Evolutionary conservation across 2,113 vertebrate genomes (phyloP).

Genomic region (Neolamprologus caudopunctatus): DNA sequence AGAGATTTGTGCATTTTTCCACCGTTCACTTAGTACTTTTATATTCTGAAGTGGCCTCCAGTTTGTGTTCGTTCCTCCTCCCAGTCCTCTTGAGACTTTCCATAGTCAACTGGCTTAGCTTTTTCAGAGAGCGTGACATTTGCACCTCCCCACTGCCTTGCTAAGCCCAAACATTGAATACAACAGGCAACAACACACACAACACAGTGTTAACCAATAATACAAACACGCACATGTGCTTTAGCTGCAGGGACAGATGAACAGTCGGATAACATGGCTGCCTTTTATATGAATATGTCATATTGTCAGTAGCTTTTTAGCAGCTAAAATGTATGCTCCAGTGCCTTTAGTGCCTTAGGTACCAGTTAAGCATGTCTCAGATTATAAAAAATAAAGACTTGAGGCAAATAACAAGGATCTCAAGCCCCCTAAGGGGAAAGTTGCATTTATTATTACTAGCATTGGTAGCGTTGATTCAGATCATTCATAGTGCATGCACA

Average conservation of each 20-base stretch:
- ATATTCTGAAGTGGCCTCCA: conserved; percentile 7
- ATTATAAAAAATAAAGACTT: neutral
- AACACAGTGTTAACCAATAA: neutral
- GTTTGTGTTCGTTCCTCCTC: neutral
- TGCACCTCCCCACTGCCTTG: conserved; percentile 15
- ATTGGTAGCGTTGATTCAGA: neutral
- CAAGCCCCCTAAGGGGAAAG: neutral
- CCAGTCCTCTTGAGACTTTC: neutral
- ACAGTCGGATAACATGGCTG: neutral
- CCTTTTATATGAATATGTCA: neutral
- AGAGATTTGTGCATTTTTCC: conserved; percentile 4
- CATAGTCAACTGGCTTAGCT: neutral
- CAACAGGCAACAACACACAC: neutral
- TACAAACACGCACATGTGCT: neutral
- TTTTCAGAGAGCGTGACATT: conserved; percentile 41
- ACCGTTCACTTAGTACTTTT: conserved; percentile 19
- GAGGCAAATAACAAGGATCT: neutral
- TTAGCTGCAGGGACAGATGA: neutral
- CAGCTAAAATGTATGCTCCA: neutral
- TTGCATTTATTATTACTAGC: neutral
- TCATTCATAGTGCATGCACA: neutral
- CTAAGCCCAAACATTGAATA: conserved; percentile 4
- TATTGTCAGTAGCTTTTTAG: neutral
- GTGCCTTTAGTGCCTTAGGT: neutral
- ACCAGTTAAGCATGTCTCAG: neutral